Evolutionary conservation across 1,140 invertebrate species (phyloP).

Genomic region (Megalopta genalis): DNA sequence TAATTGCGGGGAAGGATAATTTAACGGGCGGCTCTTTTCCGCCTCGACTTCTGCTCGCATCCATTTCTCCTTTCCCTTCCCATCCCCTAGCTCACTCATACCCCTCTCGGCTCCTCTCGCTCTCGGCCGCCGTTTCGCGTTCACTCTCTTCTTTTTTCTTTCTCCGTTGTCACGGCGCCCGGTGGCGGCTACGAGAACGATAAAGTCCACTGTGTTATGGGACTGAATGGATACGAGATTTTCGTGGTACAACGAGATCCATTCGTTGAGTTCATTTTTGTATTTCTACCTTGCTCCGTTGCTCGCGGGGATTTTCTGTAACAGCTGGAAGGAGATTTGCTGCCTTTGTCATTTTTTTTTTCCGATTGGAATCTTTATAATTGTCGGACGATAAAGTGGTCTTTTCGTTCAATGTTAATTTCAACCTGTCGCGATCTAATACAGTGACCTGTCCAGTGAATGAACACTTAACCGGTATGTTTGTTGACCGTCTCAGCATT

Average conservation of each 20-base stretch:
- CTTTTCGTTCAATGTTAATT: no score
- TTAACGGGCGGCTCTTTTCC: constrained; percentile 67
- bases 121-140: constrained; percentile 30
- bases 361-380: no score
- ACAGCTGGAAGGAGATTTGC: no score
- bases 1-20: constrained; percentile 71
- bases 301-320: no score
- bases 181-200: neutral
- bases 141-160: constrained; percentile 28
- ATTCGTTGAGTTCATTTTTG: neutral
- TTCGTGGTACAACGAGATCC: constrained; percentile 1
- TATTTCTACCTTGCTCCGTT: neutral
- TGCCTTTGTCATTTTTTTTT: no score
- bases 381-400: no score
- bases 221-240: constrained; percentile 3
- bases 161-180: neutral
- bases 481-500: no score
- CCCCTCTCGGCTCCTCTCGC: constrained; percentile 45
- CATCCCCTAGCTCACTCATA: constrained; percentile 3
- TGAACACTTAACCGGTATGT: no score
- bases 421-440: no score
- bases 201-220: constrained; percentile 1
- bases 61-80: constrained; percentile 15
- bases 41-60: constrained; percentile 50
- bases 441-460: no score